Conservation (phyloP, 1,140 invertebrate genomes). For the Chelonus insularis region DNA sequence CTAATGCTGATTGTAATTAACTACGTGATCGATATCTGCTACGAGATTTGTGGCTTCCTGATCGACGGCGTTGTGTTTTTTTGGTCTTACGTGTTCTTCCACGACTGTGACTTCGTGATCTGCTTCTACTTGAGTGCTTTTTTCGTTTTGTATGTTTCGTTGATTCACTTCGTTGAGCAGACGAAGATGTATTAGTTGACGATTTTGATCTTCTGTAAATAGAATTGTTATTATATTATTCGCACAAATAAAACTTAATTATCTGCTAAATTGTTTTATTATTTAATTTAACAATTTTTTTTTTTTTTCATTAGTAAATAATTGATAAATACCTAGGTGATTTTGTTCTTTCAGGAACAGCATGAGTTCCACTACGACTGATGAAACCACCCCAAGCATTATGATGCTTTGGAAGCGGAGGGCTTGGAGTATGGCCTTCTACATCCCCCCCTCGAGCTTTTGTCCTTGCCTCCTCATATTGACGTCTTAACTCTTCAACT, state of each 20-base stretch:
- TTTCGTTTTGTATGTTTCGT: constrained; percentile 58
- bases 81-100: constrained; percentile 57
- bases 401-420: constrained; percentile 59
- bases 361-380: constrained; percentile 54
- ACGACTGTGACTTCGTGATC: constrained; percentile 61
- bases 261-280: too few relatives aligned
- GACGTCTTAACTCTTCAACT: constrained; percentile 73
- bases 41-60: constrained; percentile 59
- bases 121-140: constrained; percentile 58
- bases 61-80: constrained; percentile 53
- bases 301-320: too few relatives aligned
- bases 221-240: too few relatives aligned
- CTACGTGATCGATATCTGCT: constrained; percentile 62
- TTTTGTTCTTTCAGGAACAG: constrained; percentile 52
- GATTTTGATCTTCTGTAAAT: constrained; percentile 50
- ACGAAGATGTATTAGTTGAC: constrained; percentile 48
- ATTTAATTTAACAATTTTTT: too few relatives aligned
- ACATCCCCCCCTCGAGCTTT: constrained; percentile 64
- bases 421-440: constrained; percentile 64
- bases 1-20: constrained; percentile 40
- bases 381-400: constrained; percentile 71
- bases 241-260: too few relatives aligned
- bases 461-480: constrained; percentile 75
- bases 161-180: constrained; percentile 38
- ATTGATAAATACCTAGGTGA: constrained; percentile 50